phyloP scores from a whole-genome alignment of 2,888 invertebrate genomes.

The Leptogaster cylindrica region DNA sequence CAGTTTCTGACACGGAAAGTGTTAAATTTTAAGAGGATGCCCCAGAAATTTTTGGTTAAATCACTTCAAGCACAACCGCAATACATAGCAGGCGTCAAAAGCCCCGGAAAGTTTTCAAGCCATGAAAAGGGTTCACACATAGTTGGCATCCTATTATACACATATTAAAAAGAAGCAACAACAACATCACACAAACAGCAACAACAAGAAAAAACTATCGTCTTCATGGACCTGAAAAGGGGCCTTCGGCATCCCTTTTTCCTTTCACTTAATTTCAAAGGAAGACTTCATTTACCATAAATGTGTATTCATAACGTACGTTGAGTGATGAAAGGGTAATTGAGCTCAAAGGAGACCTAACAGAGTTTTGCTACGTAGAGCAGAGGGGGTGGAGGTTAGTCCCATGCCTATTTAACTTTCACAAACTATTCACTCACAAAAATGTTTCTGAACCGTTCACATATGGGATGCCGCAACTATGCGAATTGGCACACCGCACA shows the following conservation, averaged over 20 bases:
- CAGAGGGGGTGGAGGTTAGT: background rate
- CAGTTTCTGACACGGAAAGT: slow-evolving; percentile 43
- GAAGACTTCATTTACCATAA: slow-evolving; percentile 30
- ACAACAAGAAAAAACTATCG: slow-evolving; percentile 23
- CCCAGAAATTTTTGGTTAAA: slow-evolving; percentile 22
- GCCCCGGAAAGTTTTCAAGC: slow-evolving; percentile 27
- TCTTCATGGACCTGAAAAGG: slow-evolving; percentile 33
- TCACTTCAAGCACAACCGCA: slow-evolving; percentile 16
- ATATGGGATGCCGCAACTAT: slow-evolving; percentile 28
- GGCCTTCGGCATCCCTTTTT: slow-evolving; percentile 36
- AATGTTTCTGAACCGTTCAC: slow-evolving; percentile 24
- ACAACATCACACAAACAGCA: too few relatives aligned
- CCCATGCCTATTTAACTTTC: background rate
- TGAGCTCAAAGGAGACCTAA: too few relatives aligned
- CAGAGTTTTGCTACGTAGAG: too few relatives aligned
- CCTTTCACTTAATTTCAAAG: slow-evolving; percentile 33
- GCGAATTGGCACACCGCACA: slow-evolving; percentile 1
- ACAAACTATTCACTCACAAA: slow-evolving; percentile 29
- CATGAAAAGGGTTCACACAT: slow-evolving; percentile 7
- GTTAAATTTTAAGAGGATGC: slow-evolving; percentile 44
- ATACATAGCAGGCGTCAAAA: slow-evolving; percentile 1
- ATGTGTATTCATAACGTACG: slow-evolving; percentile 16
- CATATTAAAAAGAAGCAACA: too few relatives aligned
- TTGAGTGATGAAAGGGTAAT: background rate
- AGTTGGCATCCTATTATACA: background rate